Base-by-base conservation (phyloP, 2,888 invertebrate species). In the Busseola fusca region DNA sequence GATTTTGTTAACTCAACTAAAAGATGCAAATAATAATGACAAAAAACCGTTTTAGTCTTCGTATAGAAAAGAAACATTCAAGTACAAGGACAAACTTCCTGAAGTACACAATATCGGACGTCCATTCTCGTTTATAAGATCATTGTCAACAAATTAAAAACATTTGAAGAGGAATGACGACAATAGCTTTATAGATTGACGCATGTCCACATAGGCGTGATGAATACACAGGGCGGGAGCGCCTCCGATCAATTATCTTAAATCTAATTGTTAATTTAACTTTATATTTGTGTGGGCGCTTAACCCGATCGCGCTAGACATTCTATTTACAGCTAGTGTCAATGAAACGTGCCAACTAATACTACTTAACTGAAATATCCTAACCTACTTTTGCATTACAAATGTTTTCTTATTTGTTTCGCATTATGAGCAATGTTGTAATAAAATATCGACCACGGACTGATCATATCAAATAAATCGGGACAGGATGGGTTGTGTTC, bases 341-440 rank as follows among this genome's bases (percentile, higher is more conserved):
- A 91, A 91, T 90, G 92, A 84, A 87, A 90, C 92, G 93, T 93
- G 94, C 94, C 94, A 93, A 93, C 90, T 89, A 87, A 87, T 86
- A 86, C 76, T 84, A 81, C 87, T 89, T 91, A 91, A 91, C 91
- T 83, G 86, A 88, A 90, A 89, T 89, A 90, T 89, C 87, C 84
- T 91, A 91, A 91, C 92, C 91, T 78, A 82, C 76, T 80, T 85
- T 76, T 66, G 69, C 66, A 75, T 81, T 62, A 72, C 70, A 59
- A 64, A 64, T 67, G 65, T 37, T 48, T 85, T 84, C 64, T 72
- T 84, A 63, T 70, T 62, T 71, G 45, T 57, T 80, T 64, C 25
- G 34, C 3, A 30, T 42, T 69, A 69, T 69, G 66, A 67, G 57
- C 73, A 67, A 69, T 78, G 67, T 48, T 58, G 40, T 67, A 57